Percentiles rank a stretch among this genome's conserved stretches.
These are phyloP conservation scores for Anabas testudineus DNA, from an alignment of 2,797 vertebrate genomes.

Conservation along the genomic window DNA sequence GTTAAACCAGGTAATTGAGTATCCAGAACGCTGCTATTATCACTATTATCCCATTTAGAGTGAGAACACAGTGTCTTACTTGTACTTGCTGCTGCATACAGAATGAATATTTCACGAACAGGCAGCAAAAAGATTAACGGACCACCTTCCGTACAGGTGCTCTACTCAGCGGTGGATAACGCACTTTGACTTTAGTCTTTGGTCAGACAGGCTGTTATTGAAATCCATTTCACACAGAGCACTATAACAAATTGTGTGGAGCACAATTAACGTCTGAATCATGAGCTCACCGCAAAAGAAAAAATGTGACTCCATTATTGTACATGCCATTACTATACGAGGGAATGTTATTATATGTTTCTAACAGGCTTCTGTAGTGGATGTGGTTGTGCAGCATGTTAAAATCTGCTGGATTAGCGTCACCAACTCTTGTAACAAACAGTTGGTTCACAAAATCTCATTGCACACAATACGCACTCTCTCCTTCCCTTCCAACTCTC, in stretches of 20 bases:
- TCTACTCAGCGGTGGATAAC: conserved; percentile 14
- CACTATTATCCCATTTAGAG: conserved; percentile 41
- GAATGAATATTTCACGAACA: conserved; percentile 35
- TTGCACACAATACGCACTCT: conserved; percentile 33
- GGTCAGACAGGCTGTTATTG: conserved; percentile 1
- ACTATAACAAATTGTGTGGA: conserved; percentile 11
- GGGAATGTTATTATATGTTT: conserved; percentile 26
- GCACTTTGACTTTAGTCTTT: conserved; percentile 27
- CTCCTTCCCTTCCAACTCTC: background rate
- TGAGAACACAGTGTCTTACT: conserved; percentile 24
- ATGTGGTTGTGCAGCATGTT: conserved; percentile 48
- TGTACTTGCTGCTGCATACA: conserved; percentile 1
- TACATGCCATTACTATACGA: conserved; percentile 23
- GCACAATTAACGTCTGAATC: conserved; percentile 33
- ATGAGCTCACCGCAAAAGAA: conserved; percentile 9
- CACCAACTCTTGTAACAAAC: conserved; percentile 45
- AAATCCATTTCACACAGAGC: conserved; percentile 22
- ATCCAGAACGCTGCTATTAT: conserved; percentile 23
- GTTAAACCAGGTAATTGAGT: conserved; percentile 55
- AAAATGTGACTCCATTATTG: conserved; percentile 40
- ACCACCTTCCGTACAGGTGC: background rate
- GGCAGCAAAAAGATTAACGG: background rate
- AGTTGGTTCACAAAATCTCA: conserved; percentile 57
- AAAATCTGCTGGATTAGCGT: conserved; percentile 52
- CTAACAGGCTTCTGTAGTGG: conserved; percentile 39